Conservation (phyloP, 2,888 invertebrate genomes). For the Polydesmus complanatus region DNA sequence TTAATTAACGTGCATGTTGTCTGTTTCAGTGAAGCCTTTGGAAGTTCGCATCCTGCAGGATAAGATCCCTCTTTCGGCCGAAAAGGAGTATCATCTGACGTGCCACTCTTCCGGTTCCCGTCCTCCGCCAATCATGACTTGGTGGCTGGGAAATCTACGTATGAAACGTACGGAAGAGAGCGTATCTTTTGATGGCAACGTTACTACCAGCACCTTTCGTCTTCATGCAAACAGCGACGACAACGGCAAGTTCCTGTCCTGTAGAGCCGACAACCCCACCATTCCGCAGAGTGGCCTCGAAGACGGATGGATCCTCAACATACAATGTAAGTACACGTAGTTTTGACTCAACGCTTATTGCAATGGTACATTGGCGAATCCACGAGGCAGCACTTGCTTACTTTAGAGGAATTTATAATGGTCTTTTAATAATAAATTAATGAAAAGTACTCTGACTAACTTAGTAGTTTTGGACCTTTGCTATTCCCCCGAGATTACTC, state of each 20-base stretch:
- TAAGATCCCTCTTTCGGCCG: constrained; percentile 25
- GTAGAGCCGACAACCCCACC: constrained; percentile 24
- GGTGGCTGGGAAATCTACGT: constrained; percentile 26
- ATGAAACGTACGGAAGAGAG: constrained; percentile 16
- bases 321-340: constrained; percentile 26
- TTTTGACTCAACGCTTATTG: too few relatives aligned
- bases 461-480: too few relatives aligned
- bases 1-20: neutral
- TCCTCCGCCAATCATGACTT: constrained; percentile 26
- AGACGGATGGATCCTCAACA: constrained; percentile 23
- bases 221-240: constrained; percentile 23
- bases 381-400: too few relatives aligned
- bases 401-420: too few relatives aligned
- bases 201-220: constrained; percentile 22
- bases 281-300: constrained; percentile 23
- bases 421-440: too few relatives aligned
- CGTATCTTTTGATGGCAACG: constrained; percentile 21
- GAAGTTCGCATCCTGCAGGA: constrained; percentile 25
- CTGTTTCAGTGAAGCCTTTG: constrained; percentile 25
- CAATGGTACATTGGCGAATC: too few relatives aligned
- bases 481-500: too few relatives aligned
- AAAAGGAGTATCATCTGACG: constrained; percentile 23
- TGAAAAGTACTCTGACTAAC: too few relatives aligned
- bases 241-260: constrained; percentile 24
- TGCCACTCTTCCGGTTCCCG: constrained; percentile 27